Evolutionary conservation across 2,888 invertebrate species (phyloP), one percentile per base, ranked within the genome.

Genomic region (Agriopis marginaria): DNA sequence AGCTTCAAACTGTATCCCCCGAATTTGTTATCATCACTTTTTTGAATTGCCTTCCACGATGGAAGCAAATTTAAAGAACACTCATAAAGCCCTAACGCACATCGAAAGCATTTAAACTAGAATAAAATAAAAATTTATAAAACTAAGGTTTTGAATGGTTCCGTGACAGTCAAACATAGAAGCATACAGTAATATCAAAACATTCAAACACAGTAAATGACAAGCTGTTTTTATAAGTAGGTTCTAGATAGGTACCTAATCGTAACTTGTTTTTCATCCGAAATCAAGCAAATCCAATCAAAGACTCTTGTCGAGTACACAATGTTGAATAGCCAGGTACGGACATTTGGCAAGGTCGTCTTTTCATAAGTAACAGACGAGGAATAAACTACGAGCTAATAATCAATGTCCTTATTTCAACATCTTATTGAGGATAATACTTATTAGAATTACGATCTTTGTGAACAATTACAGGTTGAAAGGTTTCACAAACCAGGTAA

Each of bases 361-460:
- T 58, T 58, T 58, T 58, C 45, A 58, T 32, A 45, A 45, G 23
- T 54, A 54, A 39, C 32, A 56, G 55, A 40, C 7, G 17, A 10
- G 17, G 42, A n/a, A 14, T 54, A 44, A 58, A 58, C 58, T 47
- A 58, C 58, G 32, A 45, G 45, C 32, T 11, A 58, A 45, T 32
- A 58, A 14, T 53, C 44, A 53, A 44, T 62, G 53, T 62, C 53
- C 53, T 51, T 62, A 45, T 62, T 62, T 23, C 53, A 53, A 62
- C 53, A 62, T 51, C 50, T 40, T 7, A 17, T 17, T 51, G 40
- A 40, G 60, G 60, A 60, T 49, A 60, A 42, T 17, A 61, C 50
- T 61, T 40, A 44, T 61, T 50, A 50, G 17, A 62, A 50, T 62
- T 44, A 45, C n/a, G 40, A 44, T 53, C 40, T 50, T 53, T 23